A percentile compares a stretch with the other conserved stretches of the same genome.
These are phyloP conservation scores for Sympetrum striolatum DNA, from an alignment of 2,888 invertebrate genomes.

Conservation along the genomic window DNA sequence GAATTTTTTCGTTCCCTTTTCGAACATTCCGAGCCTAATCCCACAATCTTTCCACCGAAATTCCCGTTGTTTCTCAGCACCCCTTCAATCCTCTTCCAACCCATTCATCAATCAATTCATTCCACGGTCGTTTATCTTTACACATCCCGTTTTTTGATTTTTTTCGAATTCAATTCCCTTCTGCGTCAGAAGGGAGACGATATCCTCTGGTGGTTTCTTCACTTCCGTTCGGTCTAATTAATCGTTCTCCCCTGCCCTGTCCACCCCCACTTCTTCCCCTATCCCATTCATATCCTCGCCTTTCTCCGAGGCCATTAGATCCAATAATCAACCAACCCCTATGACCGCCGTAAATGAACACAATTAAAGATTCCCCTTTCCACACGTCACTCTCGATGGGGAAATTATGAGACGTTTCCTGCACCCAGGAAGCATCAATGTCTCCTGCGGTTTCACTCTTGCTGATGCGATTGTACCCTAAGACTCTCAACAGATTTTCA, in stretches of 20 bases:
- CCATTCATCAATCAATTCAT: neutral
- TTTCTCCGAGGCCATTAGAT: neutral
- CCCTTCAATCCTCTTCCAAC: neutral
- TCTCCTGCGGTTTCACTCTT: conserved; percentile 1
- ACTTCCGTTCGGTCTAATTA: conserved; percentile 1
- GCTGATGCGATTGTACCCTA: neutral
- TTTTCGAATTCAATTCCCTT: neutral
- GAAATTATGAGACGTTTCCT: neutral
- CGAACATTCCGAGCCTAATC: neutral
- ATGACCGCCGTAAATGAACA: conserved; percentile 31
- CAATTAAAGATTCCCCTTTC: conserved; percentile 6
- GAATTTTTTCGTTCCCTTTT: too few relatives aligned
- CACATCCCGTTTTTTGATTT: neutral
- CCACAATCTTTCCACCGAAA: neutral
- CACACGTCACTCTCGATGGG: neutral
- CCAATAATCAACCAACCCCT: conserved; percentile 34
- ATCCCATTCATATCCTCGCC: neutral
- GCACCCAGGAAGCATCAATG: neutral
- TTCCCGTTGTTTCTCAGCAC: neutral
- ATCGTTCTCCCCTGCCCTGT: neutral
- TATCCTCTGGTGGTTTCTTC: neutral
- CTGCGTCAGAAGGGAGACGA: neutral
- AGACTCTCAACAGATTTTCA: neutral
- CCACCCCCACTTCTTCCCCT: neutral
- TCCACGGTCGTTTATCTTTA: neutral